Percentiles rank a stretch among this genome's conserved stretches.
These are phyloP conservation scores for Hypotaenidia okinawae DNA, from an alignment of 2,797 vertebrate species.

Conservation along the genomic window DNA sequence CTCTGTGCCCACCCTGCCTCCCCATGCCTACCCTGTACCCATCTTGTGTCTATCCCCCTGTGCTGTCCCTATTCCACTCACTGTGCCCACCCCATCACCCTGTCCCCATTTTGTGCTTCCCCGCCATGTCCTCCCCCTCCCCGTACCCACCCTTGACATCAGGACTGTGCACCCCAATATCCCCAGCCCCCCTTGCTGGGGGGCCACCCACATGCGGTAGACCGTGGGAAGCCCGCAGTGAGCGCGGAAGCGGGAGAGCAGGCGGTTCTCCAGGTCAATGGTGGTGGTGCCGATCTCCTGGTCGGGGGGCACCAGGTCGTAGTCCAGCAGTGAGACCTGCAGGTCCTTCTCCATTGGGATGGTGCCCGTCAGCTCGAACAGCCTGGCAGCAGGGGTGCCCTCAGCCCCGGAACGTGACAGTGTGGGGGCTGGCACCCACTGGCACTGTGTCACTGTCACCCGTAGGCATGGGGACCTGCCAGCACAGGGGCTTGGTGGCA, in stretches of 20 bases:
- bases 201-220: slow-evolving; percentile 65
- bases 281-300: slow-evolving; percentile 75
- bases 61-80: not conserved
- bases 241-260: slow-evolving; percentile 72
- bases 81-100: not conserved
- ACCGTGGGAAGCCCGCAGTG: slow-evolving; percentile 75
- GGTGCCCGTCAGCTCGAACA: slow-evolving; percentile 72
- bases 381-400: slow-evolving; percentile 7
- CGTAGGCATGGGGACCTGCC: not conserved
- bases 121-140: not conserved
- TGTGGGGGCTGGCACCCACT: accelerated
- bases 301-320: slow-evolving; percentile 70
- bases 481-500: not conserved
- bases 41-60: not conserved
- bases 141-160: not conserved
- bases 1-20: not conserved
- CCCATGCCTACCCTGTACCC: not conserved
- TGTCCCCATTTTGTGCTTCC: not conserved
- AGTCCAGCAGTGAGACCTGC: slow-evolving; percentile 70
- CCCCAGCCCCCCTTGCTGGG: not conserved
- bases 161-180: not conserved
- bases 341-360: slow-evolving; percentile 80
- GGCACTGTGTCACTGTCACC: not conserved
- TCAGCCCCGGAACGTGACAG: accelerated
- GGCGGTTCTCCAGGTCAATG: slow-evolving; percentile 79